phyloP scores from a whole-genome alignment of 2,113 vertebrate genomes.

The Ariopsis seemanni region DNA sequence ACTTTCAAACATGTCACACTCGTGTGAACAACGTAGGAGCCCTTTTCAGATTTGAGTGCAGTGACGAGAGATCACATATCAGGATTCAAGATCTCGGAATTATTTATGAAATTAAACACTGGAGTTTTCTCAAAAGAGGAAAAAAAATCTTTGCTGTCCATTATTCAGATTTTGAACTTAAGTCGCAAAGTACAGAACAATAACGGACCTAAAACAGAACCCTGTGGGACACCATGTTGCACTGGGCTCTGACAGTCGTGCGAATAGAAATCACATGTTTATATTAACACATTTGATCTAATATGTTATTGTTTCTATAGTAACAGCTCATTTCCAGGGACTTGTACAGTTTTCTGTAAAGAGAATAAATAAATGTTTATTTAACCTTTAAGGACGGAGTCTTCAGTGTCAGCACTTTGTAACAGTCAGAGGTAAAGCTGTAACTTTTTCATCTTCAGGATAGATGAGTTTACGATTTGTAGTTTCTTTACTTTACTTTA shows the following conservation, averaged over 20 bases:
- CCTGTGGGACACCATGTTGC: not conserved
- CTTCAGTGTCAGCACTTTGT: not conserved
- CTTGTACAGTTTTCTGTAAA: not conserved
- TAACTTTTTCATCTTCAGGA: not conserved
- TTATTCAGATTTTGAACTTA: not conserved
- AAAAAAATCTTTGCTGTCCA: not conserved
- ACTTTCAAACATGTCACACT: not conserved
- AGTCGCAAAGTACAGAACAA: not conserved
- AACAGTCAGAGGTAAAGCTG: not conserved
- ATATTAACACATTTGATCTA: not conserved
- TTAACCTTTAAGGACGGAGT: not conserved
- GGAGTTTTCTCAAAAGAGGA: not conserved
- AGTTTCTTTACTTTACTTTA: too few species aligned
- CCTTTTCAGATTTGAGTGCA: not conserved
- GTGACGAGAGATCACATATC: not conserved
- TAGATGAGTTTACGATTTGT: not conserved
- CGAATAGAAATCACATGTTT: too few species aligned
- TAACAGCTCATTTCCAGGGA: not conserved
- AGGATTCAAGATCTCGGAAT: not conserved
- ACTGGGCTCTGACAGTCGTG: not conserved
- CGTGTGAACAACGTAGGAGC: not conserved
- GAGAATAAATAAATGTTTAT: not conserved
- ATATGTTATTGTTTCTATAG: not conserved
- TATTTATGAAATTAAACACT: not conserved
- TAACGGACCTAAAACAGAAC: not conserved